Base-by-base conservation (phyloP, 2,888 invertebrate species). In the Agriopis leucophaearia region DNA sequence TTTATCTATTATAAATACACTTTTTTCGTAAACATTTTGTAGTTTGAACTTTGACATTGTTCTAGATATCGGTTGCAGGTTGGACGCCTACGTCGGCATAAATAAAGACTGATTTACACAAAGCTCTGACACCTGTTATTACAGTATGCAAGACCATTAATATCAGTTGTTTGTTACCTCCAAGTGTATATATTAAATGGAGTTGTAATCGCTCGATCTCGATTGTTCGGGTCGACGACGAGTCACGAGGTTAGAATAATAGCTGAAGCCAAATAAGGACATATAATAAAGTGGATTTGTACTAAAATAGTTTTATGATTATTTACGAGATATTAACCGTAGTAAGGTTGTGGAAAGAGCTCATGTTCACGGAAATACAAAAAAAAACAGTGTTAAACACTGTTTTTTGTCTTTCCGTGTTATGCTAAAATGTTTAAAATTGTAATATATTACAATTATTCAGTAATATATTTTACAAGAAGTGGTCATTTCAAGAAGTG, bases 171-270 rank as follows among this genome's bases (percentile, higher is more conserved):
- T 59, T 60, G 56, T 51, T 54, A 59, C 52, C 67, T 64, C 38
- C 59, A 55, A 8, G 66, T 75, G 72, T 69, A 76, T 70, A 74
- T 62, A 74, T 75, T 74, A 74, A 74, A 74, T 60, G 62, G 65
- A 77, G 75, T 72, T 78, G 74, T 81, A 78, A 85, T 83, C 78
- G 67, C 64, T 72, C 64, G 74, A 79, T 85, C 78, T 79, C 76
- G 73, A 85, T 82, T 78, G 76, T 80, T 80, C 74, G 70, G 71
- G 74, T 75, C 71, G 69, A 61, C 74, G 80, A 80, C 81, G 68
- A 84, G 84, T 85, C 86, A 86, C 87, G 86, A 88, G 79, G 78
- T 76, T 79, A 78, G 73, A 69, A 60, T 75, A 75, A 80, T 78
- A 75, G 77, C 77, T 70, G 9, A 27, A 52, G 15, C 59, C 48